phyloP scores from a whole-genome alignment of 2,113 vertebrate genomes.

The Tichodroma muraria region DNA sequence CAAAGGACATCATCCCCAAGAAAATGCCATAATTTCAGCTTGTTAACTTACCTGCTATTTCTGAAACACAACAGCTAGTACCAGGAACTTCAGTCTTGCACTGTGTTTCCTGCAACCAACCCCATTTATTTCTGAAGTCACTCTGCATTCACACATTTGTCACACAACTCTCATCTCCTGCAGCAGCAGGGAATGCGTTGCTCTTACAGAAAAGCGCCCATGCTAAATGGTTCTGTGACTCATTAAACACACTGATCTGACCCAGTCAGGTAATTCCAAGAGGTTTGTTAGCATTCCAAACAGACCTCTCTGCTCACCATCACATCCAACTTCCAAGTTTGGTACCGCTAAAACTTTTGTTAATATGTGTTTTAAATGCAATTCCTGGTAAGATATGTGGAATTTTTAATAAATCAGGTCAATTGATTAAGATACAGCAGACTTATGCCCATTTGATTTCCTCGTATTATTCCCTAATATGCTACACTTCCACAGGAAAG shows the following conservation, averaged over 20 bases:
- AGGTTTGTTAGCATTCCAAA: conserved; percentile 54
- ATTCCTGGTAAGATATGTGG: conserved; percentile 39
- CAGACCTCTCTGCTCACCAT: conserved; percentile 38
- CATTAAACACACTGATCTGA: conserved; percentile 58
- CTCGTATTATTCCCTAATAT: not conserved
- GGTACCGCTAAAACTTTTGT: conserved; percentile 4
- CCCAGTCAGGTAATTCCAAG: conserved; percentile 54
- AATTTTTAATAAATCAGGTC: conserved; percentile 17
- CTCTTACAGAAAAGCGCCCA: conserved; percentile 6
- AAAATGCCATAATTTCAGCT: not conserved
- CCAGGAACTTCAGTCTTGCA: not conserved
- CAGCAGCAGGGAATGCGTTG: conserved; percentile 19
- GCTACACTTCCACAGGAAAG: not conserved
- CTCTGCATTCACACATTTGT: conserved; percentile 1
- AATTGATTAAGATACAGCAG: conserved; percentile 50
- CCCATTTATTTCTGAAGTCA: conserved; percentile 11
- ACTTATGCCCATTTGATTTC: conserved; percentile 8
- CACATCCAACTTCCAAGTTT: conserved; percentile 37
- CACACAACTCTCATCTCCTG: conserved; percentile 6
- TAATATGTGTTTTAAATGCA: conserved; percentile 21
- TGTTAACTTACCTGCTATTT: not conserved
- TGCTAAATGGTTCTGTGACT: conserved; percentile 22
- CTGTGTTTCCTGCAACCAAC: not conserved
- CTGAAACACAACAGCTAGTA: not conserved
- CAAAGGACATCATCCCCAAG: not conserved